phyloP scores from a whole-genome alignment of 2,113 vertebrate species.

The Propithecus coquereli region DNA sequence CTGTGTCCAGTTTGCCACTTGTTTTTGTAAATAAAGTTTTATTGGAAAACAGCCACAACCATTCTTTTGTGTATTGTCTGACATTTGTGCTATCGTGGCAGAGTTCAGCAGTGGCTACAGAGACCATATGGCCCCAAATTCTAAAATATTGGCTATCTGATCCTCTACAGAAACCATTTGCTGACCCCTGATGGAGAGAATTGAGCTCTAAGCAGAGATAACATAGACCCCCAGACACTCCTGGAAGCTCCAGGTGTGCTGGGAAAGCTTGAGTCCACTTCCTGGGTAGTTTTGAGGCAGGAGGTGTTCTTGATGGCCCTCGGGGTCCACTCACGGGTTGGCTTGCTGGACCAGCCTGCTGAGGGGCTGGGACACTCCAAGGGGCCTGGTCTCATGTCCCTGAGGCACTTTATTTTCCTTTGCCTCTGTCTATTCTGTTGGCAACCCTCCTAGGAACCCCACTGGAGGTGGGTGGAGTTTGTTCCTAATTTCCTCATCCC shows the following conservation, averaged over 20 bases:
- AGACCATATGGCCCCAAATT: not conserved
- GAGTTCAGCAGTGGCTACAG: not conserved
- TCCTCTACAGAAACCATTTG: not conserved
- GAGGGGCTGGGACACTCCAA: too few species aligned
- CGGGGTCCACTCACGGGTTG: not conserved
- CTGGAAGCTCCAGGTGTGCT: not conserved
- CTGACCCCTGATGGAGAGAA: not conserved
- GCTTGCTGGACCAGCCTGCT: too few species aligned
- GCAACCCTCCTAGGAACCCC: too few species aligned
- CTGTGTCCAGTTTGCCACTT: not conserved
- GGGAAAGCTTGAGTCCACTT: not conserved
- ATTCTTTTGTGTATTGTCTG: not conserved
- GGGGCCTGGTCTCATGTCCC: not conserved
- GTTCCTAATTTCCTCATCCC: not conserved
- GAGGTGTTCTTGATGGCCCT: not conserved
- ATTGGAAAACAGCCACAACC: not conserved
- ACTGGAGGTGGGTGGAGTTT: not conserved
- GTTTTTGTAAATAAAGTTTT: conserved; percentile 23
- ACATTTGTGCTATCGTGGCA: not conserved
- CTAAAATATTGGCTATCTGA: not conserved
- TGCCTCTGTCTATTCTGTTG: not conserved
- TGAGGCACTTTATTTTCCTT: not conserved
- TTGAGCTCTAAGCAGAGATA: not conserved
- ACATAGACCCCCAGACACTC: not conserved
- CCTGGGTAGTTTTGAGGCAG: not conserved